phyloP scores from a whole-genome alignment of 2,113 vertebrate genomes.

The Phaethornis superciliosus region DNA sequence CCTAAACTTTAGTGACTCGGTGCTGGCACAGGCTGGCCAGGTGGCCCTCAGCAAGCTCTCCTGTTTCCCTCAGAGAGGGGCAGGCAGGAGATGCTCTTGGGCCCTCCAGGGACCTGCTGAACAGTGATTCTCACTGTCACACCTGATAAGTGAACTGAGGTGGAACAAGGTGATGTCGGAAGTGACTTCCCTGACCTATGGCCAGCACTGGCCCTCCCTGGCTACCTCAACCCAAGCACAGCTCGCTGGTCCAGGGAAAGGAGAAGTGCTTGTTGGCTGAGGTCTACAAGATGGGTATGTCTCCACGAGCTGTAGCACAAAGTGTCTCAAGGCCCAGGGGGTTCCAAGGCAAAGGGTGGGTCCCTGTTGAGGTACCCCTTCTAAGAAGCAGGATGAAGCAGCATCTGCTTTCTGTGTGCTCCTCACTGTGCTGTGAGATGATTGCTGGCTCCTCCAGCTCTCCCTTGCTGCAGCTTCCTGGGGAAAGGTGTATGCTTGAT shows the following conservation, averaged over 20 bases:
- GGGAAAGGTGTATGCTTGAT: accelerated
- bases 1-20: background rate
- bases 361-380: background rate
- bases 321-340: background rate
- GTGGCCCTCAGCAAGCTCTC: background rate
- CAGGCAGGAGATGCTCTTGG: background rate
- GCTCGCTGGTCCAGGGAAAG: background rate
- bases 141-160: background rate
- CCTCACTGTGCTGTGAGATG: background rate
- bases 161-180: background rate
- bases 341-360: background rate
- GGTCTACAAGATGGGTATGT: background rate
- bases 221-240: background rate
- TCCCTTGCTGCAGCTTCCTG: background rate
- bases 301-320: background rate
- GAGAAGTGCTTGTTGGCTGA: background rate
- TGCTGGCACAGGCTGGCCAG: background rate
- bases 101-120: background rate
- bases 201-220: background rate
- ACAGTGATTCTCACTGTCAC: accelerated
- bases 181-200: background rate
- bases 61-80: background rate
- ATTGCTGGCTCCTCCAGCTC: background rate
- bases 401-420: accelerated
- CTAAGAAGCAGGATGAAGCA: background rate